phyloP scores from a whole-genome alignment of 53 echinoderm and acorn worm species.

The Echinometra lucunter region DNA sequence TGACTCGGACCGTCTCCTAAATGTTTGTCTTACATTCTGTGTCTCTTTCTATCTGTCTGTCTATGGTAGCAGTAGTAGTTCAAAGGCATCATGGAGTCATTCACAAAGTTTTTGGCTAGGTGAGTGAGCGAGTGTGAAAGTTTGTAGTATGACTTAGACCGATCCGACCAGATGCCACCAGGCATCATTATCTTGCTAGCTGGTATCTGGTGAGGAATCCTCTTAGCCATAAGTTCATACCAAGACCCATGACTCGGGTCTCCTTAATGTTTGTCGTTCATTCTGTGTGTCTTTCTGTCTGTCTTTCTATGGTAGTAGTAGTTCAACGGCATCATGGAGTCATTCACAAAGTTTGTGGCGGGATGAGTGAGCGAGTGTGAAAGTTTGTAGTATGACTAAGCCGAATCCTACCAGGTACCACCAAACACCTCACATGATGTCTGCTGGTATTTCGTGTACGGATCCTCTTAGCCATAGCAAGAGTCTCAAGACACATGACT shows the following conservation, averaged over 20 bases:
- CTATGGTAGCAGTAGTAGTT: no score
- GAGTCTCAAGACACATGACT: no score
- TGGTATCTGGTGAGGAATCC: background rate
- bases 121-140: conserved; percentile 38
- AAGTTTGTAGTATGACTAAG: conserved; percentile 49
- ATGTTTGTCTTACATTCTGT: background rate
- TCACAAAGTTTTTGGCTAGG: conserved; percentile 30
- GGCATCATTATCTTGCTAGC: background rate
- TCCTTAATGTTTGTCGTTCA: no score
- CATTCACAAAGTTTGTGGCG: conserved; percentile 32
- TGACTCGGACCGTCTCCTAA: background rate
- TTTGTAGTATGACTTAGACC: conserved; percentile 45
- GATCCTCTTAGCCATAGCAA: background rate
- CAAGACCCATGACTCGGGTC: no score
- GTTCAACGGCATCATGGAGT: no score
- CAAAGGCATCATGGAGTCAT: background rate
- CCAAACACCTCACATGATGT: background rate
- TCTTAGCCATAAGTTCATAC: no score
- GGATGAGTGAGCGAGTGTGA: background rate
- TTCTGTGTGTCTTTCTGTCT: no score
- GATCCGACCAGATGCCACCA: background rate
- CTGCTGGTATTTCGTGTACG: background rate
- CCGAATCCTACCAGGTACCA: conserved; percentile 14
- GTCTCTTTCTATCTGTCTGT: background rate
- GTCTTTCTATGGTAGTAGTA: background rate